Evolutionary conservation across 2,113 vertebrate genomes (phyloP).

Genomic region (Glaucidium brasilianum): DNA sequence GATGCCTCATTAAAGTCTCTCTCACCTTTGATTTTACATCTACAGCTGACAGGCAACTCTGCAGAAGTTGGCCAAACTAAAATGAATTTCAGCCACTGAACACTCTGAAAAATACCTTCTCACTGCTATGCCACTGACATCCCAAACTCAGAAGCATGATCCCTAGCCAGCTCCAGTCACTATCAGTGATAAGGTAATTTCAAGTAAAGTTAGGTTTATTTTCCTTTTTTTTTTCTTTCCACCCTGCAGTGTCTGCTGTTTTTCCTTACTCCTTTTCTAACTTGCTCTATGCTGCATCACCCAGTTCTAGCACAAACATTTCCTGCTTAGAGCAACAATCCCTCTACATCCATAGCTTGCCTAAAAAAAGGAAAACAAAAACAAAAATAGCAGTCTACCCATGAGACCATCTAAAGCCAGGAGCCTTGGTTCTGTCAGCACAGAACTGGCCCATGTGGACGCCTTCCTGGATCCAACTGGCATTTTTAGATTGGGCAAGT

Average conservation of each 20-base stretch:
- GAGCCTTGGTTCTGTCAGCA: background rate
- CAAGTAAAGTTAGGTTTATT: background rate
- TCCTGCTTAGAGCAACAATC: background rate
- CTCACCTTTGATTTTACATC: background rate
- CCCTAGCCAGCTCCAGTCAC: background rate
- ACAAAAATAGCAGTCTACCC: background rate
- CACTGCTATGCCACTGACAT: background rate
- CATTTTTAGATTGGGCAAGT: background rate
- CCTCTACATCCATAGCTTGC: background rate
- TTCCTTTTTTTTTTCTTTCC: background rate
- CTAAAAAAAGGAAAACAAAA: background rate
- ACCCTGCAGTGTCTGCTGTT: background rate
- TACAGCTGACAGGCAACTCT: background rate
- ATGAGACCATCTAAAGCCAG: background rate
- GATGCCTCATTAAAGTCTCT: background rate
- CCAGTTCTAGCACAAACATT: background rate
- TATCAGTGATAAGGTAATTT: background rate
- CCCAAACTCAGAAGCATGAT: background rate
- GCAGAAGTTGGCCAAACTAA: background rate
- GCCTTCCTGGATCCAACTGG: fast-evolving
- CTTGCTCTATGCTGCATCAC: background rate
- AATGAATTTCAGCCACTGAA: background rate
- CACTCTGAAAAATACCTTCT: background rate
- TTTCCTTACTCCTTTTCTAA: background rate
- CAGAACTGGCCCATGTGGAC: background rate